phyloP scores from a whole-genome alignment of 2,797 vertebrate species.

The Myotis daubentonii region DNA sequence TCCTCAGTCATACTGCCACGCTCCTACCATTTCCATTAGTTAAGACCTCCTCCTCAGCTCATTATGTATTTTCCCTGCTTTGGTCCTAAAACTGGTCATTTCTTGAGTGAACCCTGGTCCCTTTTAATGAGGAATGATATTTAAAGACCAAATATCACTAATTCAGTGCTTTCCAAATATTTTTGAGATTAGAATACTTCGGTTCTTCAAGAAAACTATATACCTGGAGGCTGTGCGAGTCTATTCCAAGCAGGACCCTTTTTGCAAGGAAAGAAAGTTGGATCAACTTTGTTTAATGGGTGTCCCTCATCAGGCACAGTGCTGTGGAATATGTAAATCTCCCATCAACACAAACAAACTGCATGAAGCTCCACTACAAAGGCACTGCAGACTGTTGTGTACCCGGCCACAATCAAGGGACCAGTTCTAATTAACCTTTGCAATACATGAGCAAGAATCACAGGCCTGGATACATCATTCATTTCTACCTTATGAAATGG shows the following conservation, averaged over 20 bases:
- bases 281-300: neutral
- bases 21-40: neutral
- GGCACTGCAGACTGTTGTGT: neutral
- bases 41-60: neutral
- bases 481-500: neutral
- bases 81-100: neutral
- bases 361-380: neutral
- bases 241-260: neutral
- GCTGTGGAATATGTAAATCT: neutral
- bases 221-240: neutral
- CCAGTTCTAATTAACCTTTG: neutral
- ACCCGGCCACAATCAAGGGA: neutral
- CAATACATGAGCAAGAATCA: neutral
- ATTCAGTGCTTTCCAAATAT: constrained; percentile 1
- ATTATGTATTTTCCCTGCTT: neutral
- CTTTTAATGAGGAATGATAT: neutral
- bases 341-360: neutral
- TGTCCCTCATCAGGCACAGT: neutral
- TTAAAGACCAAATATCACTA: neutral
- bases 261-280: neutral
- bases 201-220: neutral
- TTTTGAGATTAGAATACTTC: neutral
- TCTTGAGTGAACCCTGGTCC: neutral
- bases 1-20: neutral
- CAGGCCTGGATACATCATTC: neutral